These are phyloP conservation scores for Vanacampus margaritifer DNA, from an alignment of 2,113 vertebrate genomes.

Conservation along the genomic window DNA sequence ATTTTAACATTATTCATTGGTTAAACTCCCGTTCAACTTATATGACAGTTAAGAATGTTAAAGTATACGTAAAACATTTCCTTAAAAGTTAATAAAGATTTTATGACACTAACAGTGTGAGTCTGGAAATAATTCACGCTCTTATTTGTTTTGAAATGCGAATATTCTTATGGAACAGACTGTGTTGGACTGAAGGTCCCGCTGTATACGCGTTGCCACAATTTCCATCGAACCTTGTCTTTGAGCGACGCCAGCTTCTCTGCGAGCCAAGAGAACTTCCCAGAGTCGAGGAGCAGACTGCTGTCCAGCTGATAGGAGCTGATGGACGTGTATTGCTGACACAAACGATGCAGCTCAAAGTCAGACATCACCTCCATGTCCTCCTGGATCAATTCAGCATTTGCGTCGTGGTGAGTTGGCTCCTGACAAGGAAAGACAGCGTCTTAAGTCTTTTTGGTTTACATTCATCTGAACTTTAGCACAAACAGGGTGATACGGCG, in stretches of 20 bases:
- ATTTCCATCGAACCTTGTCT: slow-evolving; percentile 73
- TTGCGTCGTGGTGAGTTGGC: slow-evolving; percentile 87
- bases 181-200: neutral
- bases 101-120: too few relatives aligned
- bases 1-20: too few relatives aligned
- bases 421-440: slow-evolving; percentile 70
- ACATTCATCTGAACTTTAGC: neutral
- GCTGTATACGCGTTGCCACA: neutral
- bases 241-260: slow-evolving; percentile 80
- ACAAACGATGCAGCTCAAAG: slow-evolving; percentile 91
- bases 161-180: neutral
- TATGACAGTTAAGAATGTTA: too few relatives aligned
- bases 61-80: too few relatives aligned
- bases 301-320: slow-evolving; percentile 79
- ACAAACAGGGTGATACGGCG: neutral
- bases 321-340: slow-evolving; percentile 83
- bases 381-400: slow-evolving; percentile 88
- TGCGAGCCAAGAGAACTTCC: slow-evolving; percentile 84
- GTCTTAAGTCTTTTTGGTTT: neutral
- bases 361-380: slow-evolving; percentile 98
- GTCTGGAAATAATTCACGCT: too few relatives aligned
- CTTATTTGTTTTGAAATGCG: too few relatives aligned
- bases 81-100: too few relatives aligned
- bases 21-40: too few relatives aligned
- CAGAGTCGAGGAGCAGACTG: slow-evolving; percentile 85